These are phyloP conservation scores for Epinephelus coioides DNA, from an alignment of 2,797 vertebrate species.

Conservation along the genomic window DNA sequence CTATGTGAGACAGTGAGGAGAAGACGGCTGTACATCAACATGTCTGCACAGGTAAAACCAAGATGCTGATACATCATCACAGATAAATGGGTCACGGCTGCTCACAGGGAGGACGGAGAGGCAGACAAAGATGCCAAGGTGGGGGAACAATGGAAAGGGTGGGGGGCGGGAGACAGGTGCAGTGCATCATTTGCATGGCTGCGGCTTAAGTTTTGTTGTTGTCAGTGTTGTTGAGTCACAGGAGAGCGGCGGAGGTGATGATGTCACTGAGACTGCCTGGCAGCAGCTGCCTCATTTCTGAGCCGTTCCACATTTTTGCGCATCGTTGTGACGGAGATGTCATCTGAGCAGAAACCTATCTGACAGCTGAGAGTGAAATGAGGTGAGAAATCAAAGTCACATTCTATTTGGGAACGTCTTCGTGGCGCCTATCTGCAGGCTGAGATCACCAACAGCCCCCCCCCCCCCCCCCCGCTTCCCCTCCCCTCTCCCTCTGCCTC, in stretches of 20 bases:
- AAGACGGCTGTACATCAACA: conserved; percentile 58
- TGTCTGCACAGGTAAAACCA: conserved; percentile 67
- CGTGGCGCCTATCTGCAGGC: conserved; percentile 78
- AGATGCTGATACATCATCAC: conserved; percentile 58
- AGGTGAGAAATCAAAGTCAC: conserved; percentile 90
- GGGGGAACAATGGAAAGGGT: background rate
- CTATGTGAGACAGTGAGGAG: conserved; percentile 33
- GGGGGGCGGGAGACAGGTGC: conserved; percentile 25
- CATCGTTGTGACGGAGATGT: conserved; percentile 83
- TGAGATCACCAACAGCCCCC: conserved; percentile 76
- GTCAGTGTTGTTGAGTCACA: conserved; percentile 80
- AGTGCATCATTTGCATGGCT: conserved; percentile 70
- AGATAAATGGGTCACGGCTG: conserved; percentile 73
- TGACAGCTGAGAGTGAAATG: conserved; percentile 89
- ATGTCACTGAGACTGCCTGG: conserved; percentile 71
- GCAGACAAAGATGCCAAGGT: conserved; percentile 54
- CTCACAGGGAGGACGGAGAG: conserved; percentile 41
- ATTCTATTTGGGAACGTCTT: conserved; percentile 84
- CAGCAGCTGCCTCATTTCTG: conserved; percentile 87
- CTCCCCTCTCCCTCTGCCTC: conserved; percentile 1
- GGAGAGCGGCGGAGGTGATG: conserved; percentile 69
- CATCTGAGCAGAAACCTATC: conserved; percentile 84
- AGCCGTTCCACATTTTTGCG: conserved; percentile 80
- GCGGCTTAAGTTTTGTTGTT: conserved; percentile 68
- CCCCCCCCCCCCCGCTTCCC: background rate